A percentile compares a stretch with the other conserved stretches of the same genome.
Evolutionary conservation across 2,113 vertebrate genomes (phyloP).

Genomic region (Salminus brasiliensis): DNA sequence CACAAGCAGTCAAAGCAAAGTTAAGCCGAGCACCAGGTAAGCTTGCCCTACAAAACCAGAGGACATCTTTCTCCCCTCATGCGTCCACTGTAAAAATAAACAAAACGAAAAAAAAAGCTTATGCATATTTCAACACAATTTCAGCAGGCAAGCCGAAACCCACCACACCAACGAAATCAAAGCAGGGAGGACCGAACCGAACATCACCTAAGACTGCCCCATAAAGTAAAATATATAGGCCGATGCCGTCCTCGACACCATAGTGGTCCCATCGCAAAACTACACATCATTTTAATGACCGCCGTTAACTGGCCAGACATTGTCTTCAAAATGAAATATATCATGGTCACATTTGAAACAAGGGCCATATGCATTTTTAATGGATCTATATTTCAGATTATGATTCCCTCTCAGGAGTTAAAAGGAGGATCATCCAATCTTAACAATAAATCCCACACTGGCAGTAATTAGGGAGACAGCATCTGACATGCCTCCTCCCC

Average conservation of each 20-base stretch:
- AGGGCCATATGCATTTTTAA: constrained; percentile 62
- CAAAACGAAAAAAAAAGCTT: no score
- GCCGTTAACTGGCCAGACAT: constrained; percentile 38
- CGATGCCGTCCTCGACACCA: not conserved
- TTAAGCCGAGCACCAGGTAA: constrained; percentile 1
- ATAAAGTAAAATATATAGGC: constrained; percentile 1
- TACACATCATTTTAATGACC: constrained; percentile 48
- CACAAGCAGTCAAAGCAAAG: constrained; percentile 13
- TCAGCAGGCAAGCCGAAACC: constrained; percentile 14
- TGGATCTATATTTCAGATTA: constrained; percentile 60
- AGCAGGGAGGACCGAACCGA: not conserved
- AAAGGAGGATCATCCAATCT: constrained; percentile 46
- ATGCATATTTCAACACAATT: constrained; percentile 44
- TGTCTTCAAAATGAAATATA: constrained; percentile 50
- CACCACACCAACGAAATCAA: not conserved
- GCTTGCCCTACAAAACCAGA: constrained; percentile 28
- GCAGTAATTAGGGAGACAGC: constrained; percentile 51
- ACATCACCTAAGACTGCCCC: not conserved
- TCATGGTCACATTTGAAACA: constrained; percentile 52
- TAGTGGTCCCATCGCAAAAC: constrained; percentile 12
- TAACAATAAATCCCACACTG: constrained; percentile 53
- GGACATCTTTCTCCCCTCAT: constrained; percentile 13
- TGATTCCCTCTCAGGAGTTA: constrained; percentile 52
- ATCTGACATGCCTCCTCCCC: constrained; percentile 51
- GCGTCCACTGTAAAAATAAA: constrained; percentile 16